Base-by-base conservation (phyloP, 2,888 invertebrate genomes). In the Lepidochitona cinerea region DNA sequence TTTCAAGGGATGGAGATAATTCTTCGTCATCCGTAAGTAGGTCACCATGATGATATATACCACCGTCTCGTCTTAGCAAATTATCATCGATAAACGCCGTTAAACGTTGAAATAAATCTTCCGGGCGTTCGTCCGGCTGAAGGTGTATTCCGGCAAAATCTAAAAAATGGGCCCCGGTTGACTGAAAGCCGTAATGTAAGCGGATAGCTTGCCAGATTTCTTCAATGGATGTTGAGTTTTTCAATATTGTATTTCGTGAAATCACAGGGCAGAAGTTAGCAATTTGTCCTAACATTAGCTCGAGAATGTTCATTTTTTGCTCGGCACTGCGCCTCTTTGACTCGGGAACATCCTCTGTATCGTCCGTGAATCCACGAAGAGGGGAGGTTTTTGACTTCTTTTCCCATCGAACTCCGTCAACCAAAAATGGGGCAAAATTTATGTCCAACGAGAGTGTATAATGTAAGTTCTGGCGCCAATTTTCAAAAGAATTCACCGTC, bases 271-370 rank as follows among this genome's bases (percentile, higher is more conserved):
- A 79, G 64, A 70, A 80, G 37, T 81, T 81, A 0, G 77, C 78
- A 29, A 77, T 74, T 52, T 79, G 78, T 3, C 78, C 78, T 18
- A 76, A 67, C 79, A 79, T 79, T 6, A 75, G 53, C 29, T 79
- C 75, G 6, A 81, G 67, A 0, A 69, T 68, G 2, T 37, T 64
- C 0, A 78, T 73, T 41, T 80, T 81, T 70, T 78, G 79, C 12
- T 67, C 70, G 3, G 75, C 75, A 1, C 73, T 77, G 9, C 53
- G 66, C 1, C 78, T 12, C 1, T 37, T 29, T 0, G 72, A n/a
- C n/a, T n/a, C n/a, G n/a, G n/a, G n/a, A n/a, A n/a, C 54, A 12
- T 33, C 37, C n/a, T 66, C 71, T n/a, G 23, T 64, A 69, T 77
- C 75, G 54, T 73, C 72, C 1, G 37, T 33, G 18, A 77, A 70